Evolutionary conservation across 2,113 vertebrate species (phyloP), one percentile per base, ranked within the genome.

Genomic region (Bombycilla garrulus): DNA sequence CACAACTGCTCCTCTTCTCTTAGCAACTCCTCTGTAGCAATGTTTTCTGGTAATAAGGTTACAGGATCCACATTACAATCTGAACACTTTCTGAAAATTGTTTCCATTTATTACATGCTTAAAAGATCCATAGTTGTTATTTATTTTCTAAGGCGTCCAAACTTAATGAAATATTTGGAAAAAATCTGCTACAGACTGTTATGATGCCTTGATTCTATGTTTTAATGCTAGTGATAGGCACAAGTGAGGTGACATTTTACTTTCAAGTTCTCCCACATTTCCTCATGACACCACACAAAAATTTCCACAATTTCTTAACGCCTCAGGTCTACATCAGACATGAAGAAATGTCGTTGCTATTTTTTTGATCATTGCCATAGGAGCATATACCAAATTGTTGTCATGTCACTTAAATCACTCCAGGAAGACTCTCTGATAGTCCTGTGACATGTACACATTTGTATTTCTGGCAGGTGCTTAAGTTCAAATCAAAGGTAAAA

Each of bases 41-140:
- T 5, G 3, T 90, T 83, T 88, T 72, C 80, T 13, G 2, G 24
- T 94, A 95, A 94, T 71, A 83, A 94, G 83, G 80, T 91, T 96
- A 93, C 73, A 67, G 66, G 57, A 71, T 73, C 48, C 58, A 70
- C n/a, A 50, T 60, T 88, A 88, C 40, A 83, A 71, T 69, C 58
- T 76, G 62, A 88, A 45, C 44, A 33, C 79, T 94, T 95, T 69
- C 38, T 50, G 56, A 65, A 88, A 95, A 90, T 71, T 56, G 58
- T 60, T 94, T 82, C 78, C 36, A 56, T 86, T 84, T 91, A 76
- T 56, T 79, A 51, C 17, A 51, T 0, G 8, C 54, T 67, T 77
- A 56, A 73, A 94, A 90, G 25, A 76, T 77, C 72, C 4, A 0
- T 33, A n/a, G 42, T 35, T 72, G 45, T 87, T 78, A 87, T 24